A percentile compares a stretch with the other conserved stretches of the same genome.
phyloP scores from a whole-genome alignment of 2,797 vertebrate genomes.

The Bradypodion pumilum region DNA sequence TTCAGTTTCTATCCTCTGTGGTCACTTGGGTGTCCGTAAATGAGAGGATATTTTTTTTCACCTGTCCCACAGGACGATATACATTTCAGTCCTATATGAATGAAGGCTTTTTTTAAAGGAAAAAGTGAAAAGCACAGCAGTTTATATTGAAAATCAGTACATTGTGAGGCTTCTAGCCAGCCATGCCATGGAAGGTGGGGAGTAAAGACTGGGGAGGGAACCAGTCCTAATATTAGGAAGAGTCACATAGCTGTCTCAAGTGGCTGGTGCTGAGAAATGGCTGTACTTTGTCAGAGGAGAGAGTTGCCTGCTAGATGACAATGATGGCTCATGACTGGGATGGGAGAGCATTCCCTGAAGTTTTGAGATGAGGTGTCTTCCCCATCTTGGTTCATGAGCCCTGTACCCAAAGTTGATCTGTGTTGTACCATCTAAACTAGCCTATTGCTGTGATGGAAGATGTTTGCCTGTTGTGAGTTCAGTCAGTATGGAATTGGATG shows the following conservation, averaged over 20 bases:
- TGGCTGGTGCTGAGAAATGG: neutral
- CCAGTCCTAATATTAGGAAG: neutral
- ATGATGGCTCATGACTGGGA: no score
- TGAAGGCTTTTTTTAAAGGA: constrained; percentile 9
- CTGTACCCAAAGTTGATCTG: no score
- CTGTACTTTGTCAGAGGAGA: neutral
- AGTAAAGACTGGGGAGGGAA: neutral
- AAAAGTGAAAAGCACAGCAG: constrained; percentile 25
- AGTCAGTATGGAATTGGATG: neutral
- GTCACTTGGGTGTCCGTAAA: constrained; percentile 38
- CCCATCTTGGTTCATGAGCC: neutral
- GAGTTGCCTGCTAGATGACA: neutral
- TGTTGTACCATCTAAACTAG: neutral
- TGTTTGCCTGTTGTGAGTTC: neutral
- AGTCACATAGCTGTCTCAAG: neutral
- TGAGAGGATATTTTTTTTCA: constrained; percentile 8
- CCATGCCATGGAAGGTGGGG: neutral
- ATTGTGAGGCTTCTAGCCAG: neutral
- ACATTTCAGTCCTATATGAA: constrained; percentile 47
- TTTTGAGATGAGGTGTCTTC: neutral
- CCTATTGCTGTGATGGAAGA: neutral
- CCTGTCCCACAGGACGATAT: constrained; percentile 41
- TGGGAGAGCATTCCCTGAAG: neutral
- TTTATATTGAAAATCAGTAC: constrained; percentile 4
- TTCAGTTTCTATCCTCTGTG: constrained; percentile 50